phyloP scores from a whole-genome alignment of 2,888 invertebrate species.

The Scaptomyza cyrtandrae region DNA sequence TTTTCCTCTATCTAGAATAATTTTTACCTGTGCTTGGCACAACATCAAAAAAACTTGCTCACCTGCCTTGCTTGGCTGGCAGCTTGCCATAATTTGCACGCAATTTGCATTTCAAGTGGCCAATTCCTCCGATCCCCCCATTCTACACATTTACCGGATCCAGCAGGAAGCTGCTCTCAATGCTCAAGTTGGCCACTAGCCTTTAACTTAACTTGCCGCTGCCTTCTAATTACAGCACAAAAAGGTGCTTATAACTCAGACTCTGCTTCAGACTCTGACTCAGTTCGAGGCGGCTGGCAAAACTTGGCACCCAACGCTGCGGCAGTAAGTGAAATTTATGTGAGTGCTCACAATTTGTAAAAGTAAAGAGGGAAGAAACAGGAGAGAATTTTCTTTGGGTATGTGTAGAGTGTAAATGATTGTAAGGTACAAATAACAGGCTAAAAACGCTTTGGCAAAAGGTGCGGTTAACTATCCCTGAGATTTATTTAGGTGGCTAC shows the following conservation, averaged over 20 bases:
- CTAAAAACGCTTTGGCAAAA: conserved; percentile 23
- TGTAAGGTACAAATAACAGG: conserved; percentile 54
- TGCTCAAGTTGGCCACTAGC: conserved; percentile 65
- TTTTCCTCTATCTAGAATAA: conserved; percentile 52
- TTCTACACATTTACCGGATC: conserved; percentile 6
- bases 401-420: conserved; percentile 6
- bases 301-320: conserved; percentile 55
- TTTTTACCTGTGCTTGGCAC: conserved; percentile 27
- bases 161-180: conserved; percentile 17
- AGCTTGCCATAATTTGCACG: conserved; percentile 85
- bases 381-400: conserved; percentile 8
- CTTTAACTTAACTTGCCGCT: conserved; percentile 43
- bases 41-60: conserved; percentile 58
- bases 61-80: conserved; percentile 62
- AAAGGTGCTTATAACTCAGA: conserved; percentile 62
- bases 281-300: conserved; percentile 22
- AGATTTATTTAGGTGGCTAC: conserved; percentile 56
- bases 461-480: conserved; percentile 30
- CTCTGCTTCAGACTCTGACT: conserved; percentile 40
- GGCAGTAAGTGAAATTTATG: conserved; percentile 71
- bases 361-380: conserved; percentile 37
- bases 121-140: conserved; percentile 43
- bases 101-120: conserved; percentile 90
- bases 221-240: conserved; percentile 75
- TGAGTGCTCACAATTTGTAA: conserved; percentile 73